A percentile compares a stretch with the other conserved stretches of the same genome.
Conservation (phyloP, 2,113 vertebrate species). For the Athene cunicularia region DNA sequence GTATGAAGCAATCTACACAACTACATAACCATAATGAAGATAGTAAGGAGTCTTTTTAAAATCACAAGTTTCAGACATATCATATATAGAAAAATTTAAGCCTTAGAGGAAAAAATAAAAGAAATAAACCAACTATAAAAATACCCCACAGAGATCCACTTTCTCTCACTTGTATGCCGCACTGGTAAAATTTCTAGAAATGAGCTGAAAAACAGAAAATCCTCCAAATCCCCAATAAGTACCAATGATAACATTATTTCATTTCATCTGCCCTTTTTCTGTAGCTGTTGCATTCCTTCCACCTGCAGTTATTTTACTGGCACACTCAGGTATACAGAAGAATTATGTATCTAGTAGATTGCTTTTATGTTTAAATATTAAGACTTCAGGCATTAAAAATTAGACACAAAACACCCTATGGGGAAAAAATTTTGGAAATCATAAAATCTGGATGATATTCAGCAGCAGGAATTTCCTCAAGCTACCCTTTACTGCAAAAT, state of each 20-base stretch:
- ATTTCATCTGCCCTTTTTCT: neutral
- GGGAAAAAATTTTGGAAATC: slow-evolving; percentile 54
- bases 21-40: neutral
- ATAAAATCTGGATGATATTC: slow-evolving; percentile 60
- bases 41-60: neutral
- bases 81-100: neutral
- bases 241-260: neutral
- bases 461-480: slow-evolving; percentile 65
- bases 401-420: slow-evolving; percentile 37
- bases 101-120: neutral
- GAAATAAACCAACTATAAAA: neutral
- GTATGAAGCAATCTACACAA: neutral
- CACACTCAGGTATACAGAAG: neutral
- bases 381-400: slow-evolving; percentile 55
- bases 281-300: neutral
- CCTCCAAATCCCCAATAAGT: neutral
- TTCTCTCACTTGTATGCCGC: neutral
- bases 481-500: slow-evolving; percentile 64
- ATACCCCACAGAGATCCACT: neutral
- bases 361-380: slow-evolving; percentile 63
- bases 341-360: neutral
- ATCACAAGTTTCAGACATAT: neutral
- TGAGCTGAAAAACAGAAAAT: neutral
- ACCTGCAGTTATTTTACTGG: slow-evolving; percentile 3
- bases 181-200: neutral